Base-by-base conservation (phyloP, 92 coral and sea anemone genomes). In the Parazoanthus darwini region DNA sequence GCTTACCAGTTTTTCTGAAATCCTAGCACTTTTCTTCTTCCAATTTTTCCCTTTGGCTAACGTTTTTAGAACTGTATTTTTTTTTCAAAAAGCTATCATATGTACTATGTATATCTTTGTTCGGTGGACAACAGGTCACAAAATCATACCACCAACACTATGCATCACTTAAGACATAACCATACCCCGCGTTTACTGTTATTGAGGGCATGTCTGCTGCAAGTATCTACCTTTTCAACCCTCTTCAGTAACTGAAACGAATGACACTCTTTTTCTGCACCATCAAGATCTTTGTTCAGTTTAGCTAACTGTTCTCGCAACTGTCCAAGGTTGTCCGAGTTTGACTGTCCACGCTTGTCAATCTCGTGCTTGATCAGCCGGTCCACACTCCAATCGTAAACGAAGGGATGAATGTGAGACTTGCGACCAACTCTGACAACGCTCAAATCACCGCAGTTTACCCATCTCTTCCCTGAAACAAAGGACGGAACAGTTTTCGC, bases 371-470 rank as follows among this genome's bases (percentile, higher is more conserved):
- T 93, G 6, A 86, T 76, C 88, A 96, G 63, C 48, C 72, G 86
- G 58, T 96, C 98, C 46, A 96, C 74, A 39, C 94, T 89, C 71
- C 88, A 90, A 26, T 90, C 82, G 39, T 78, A 67, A 43, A 95
- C 96, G 0, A 86, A 56, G 7, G 91, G 90, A 85, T 91, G 94
- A 39, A 95, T 90, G 39, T 90, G 88, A 18, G 98, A 93, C 75
- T 90, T 91, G 4, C 99, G 98, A 59, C 99, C 99, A 10, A 97
- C 93, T 46, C 99, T 94, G 43, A 96, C 94, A 26, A 96, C 78
- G 51, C 90, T 81, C 59, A 96, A 86, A 74, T 90, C 94, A 58
- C 99, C 99, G 38, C 99, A 96, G 89, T 96, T 96, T 11, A 67
- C 88, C 26, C 81, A 72, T 36, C 23, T 38, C 59, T 44, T 91